A percentile compares a stretch with the other conserved stretches of the same genome.
Conservation (phyloP, 2,113 vertebrate species). For the Nettapus auritus region DNA sequence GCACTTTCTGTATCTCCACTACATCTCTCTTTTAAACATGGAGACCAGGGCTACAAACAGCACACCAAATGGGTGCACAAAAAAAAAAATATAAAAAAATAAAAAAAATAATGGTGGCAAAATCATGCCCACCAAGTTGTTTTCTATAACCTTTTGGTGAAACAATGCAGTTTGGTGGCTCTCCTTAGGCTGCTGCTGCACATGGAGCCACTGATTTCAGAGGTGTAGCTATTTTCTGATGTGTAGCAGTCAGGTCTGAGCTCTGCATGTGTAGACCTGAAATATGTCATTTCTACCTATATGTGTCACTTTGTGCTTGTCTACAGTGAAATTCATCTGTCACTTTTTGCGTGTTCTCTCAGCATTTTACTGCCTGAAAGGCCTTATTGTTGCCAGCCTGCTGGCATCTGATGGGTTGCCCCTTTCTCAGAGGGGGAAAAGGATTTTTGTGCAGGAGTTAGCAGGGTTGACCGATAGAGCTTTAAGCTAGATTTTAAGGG, state of each 20-base stretch:
- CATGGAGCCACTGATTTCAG: background rate
- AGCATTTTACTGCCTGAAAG: background rate
- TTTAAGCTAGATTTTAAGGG: too few relatives aligned
- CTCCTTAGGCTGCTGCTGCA: background rate
- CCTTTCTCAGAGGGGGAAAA: too few relatives aligned
- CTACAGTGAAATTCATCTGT: background rate
- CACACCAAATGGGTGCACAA: background rate
- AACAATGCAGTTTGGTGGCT: background rate
- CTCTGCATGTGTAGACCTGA: background rate
- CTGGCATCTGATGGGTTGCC: too few relatives aligned
- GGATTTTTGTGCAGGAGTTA: too few relatives aligned
- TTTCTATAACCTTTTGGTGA: background rate
- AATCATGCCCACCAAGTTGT: background rate
- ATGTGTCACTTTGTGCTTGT: background rate
- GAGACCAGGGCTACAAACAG: background rate
- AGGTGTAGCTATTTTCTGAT: background rate
- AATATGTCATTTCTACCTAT: background rate
- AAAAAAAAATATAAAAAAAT: background rate
- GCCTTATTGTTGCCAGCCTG: background rate
- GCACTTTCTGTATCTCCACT: background rate
- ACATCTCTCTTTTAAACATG: background rate
- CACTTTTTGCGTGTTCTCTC: background rate
- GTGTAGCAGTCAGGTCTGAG: too few relatives aligned
- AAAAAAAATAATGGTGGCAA: background rate
- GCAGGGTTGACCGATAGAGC: too few relatives aligned